Evolutionary conservation across 2,797 vertebrate genomes (phyloP).

Genomic region (Cryptoblepharus egeriae): DNA sequence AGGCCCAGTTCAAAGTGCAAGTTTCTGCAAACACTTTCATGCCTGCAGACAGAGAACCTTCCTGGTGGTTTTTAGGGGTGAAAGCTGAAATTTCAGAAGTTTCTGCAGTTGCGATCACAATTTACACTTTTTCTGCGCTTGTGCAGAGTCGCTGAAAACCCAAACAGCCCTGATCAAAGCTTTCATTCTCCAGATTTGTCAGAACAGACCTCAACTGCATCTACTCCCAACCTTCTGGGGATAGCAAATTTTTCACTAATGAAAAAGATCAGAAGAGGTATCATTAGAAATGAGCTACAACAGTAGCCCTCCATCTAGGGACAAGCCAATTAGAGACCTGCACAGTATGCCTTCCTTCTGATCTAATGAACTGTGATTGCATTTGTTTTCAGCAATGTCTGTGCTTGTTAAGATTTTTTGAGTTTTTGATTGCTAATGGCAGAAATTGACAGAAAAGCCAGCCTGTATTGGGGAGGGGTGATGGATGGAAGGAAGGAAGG

Average conservation of each 20-base stretch:
- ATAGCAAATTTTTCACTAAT: slow-evolving; percentile 72
- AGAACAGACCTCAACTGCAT: slow-evolving; percentile 55
- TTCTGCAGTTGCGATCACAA: not conserved
- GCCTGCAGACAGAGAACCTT: not conserved
- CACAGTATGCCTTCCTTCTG: slow-evolving; percentile 50
- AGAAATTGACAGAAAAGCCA: slow-evolving; percentile 43
- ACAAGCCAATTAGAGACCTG: slow-evolving; percentile 59
- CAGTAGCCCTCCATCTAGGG: slow-evolving; percentile 48
- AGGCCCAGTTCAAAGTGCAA: too few species aligned
- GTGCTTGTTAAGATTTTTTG: slow-evolving; percentile 37
- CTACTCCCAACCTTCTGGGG: slow-evolving; percentile 62
- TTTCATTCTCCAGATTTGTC: slow-evolving; percentile 62
- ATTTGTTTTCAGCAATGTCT: slow-evolving; percentile 60
- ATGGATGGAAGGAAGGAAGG: slow-evolving; percentile 29
- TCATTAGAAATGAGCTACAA: slow-evolving; percentile 65
- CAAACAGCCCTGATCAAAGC: slow-evolving; percentile 50
- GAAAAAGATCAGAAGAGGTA: slow-evolving; percentile 67
- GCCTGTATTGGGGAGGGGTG: slow-evolving; percentile 19
- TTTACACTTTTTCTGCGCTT: not conserved
- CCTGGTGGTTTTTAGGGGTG: not conserved
- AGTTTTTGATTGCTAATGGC: slow-evolving; percentile 43
- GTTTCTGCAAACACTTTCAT: not conserved
- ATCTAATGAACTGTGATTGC: slow-evolving; percentile 68
- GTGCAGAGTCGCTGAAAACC: not conserved
- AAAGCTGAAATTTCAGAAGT: not conserved